Percentiles rank a stretch among this genome's conserved stretches.
Evolutionary conservation across 1,140 invertebrate genomes (phyloP).

Genomic region (Patella vulgata): DNA sequence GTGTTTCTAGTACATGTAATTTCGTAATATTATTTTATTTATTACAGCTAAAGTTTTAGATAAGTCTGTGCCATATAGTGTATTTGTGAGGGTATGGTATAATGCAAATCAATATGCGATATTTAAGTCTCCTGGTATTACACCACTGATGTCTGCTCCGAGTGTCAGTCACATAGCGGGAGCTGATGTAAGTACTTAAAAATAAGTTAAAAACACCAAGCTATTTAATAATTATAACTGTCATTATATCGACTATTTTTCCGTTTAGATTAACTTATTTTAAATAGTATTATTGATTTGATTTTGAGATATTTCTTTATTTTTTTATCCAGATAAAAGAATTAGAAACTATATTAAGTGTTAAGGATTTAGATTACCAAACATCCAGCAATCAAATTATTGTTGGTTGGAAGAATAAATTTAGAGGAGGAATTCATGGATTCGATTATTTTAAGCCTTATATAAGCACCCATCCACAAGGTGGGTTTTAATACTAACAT

Average conservation of each 20-base stretch:
- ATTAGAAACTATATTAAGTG: not conserved
- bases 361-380: constrained; percentile 25
- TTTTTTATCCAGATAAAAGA: constrained; percentile 18
- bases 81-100: constrained; percentile 28
- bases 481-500: constrained; percentile 3
- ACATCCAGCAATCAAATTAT: constrained; percentile 4
- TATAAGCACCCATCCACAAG: constrained; percentile 23
- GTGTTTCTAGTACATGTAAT: no score
- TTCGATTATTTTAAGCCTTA: constrained; percentile 12
- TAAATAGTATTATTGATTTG: no score
- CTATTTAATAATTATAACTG: no score
- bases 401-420: constrained; percentile 23
- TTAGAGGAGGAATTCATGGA: constrained; percentile 2
- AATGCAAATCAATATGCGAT: constrained; percentile 8
- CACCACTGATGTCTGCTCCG: constrained; percentile 6
- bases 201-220: no score
- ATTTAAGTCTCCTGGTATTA: constrained; percentile 29
- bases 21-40: no score
- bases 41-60: no score
- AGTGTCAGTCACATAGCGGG: constrained; percentile 11
- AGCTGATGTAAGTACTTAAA: constrained; percentile 8
- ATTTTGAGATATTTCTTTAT: no score
- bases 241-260: no score
- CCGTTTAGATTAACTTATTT: no score
- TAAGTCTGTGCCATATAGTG: constrained; percentile 11